phyloP scores from a whole-genome alignment of 2,113 vertebrate species.

The Toxotes chatareus region DNA sequence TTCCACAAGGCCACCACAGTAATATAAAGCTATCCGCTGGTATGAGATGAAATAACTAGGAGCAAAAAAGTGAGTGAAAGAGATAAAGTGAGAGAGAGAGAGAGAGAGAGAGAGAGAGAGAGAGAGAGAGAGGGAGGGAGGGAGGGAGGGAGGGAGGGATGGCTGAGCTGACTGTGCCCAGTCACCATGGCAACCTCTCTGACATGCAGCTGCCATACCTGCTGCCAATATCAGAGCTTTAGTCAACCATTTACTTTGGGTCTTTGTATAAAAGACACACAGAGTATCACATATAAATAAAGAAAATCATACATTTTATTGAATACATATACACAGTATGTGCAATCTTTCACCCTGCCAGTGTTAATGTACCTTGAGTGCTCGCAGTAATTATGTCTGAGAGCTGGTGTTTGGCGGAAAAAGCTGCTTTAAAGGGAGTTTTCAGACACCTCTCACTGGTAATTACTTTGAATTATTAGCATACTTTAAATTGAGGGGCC shows the following conservation, averaged over 20 bases:
- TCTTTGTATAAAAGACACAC: conserved; percentile 17
- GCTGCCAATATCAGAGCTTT: conserved; percentile 63
- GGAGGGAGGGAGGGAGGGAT: too few relatives aligned
- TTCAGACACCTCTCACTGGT: conserved; percentile 44
- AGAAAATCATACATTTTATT: neutral
- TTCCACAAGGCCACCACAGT: conserved; percentile 7
- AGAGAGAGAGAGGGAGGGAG: too few relatives aligned
- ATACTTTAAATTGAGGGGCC: conserved; percentile 23
- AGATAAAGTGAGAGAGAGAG: conserved; percentile 31
- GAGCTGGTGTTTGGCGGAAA: conserved; percentile 58
- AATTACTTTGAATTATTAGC: conserved; percentile 64
- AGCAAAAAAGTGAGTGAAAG: conserved; percentile 38
- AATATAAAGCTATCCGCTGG: conserved; percentile 31
- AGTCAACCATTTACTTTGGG: conserved; percentile 41
- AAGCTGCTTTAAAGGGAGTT: conserved; percentile 53
- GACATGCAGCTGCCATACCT: conserved; percentile 78
- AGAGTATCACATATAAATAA: neutral
- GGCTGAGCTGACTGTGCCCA: conserved; percentile 62
- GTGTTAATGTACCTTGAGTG: conserved; percentile 53
- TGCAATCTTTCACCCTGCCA: conserved; percentile 3
- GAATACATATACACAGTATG: neutral
- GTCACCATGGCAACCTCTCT: conserved; percentile 80
- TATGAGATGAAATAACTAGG: conserved; percentile 51
- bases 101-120: neutral
- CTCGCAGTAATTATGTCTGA: conserved; percentile 60